Percentiles rank a stretch among this genome's conserved stretches.
Evolutionary conservation across 2,113 vertebrate species (phyloP).

Genomic region (Gnathonemus echidnorhynchus): DNA sequence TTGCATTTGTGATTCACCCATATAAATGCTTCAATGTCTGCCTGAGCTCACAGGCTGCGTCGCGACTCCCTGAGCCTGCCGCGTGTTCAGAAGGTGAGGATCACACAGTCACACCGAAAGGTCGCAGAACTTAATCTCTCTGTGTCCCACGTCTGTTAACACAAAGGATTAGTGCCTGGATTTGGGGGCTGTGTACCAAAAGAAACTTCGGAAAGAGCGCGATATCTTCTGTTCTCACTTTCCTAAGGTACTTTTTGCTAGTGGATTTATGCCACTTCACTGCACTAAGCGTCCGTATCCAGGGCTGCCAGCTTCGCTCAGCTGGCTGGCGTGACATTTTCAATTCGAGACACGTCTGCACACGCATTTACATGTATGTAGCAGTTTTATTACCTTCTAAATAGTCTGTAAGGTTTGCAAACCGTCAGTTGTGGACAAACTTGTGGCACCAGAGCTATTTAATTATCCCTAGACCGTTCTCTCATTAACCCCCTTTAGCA

Average conservation of each 20-base stretch:
- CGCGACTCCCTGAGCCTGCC: neutral
- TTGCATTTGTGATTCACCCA: neutral
- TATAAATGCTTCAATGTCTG: neutral
- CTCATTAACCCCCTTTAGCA: neutral
- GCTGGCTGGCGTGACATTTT: neutral
- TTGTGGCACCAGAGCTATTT: too few relatives aligned
- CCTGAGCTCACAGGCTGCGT: neutral
- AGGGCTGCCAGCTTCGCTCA: neutral
- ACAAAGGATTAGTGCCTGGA: neutral
- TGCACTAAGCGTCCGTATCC: neutral
- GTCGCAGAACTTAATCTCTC: neutral
- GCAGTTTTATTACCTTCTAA: neutral
- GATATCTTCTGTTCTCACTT: neutral
- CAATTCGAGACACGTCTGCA: neutral
- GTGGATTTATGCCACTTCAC: neutral
- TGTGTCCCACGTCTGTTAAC: neutral
- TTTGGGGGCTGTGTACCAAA: neutral
- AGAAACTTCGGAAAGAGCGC: neutral
- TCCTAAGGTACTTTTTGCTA: neutral
- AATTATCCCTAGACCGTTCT: neutral
- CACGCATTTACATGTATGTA: neutral
- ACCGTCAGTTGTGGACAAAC: neutral
- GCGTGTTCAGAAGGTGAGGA: neutral
- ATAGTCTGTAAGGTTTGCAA: neutral
- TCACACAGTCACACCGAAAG: neutral